Evolutionary conservation across 2,113 vertebrate genomes (phyloP), one percentile per base, ranked within the genome.

Genomic region (Toxotes jaculatrix): DNA sequence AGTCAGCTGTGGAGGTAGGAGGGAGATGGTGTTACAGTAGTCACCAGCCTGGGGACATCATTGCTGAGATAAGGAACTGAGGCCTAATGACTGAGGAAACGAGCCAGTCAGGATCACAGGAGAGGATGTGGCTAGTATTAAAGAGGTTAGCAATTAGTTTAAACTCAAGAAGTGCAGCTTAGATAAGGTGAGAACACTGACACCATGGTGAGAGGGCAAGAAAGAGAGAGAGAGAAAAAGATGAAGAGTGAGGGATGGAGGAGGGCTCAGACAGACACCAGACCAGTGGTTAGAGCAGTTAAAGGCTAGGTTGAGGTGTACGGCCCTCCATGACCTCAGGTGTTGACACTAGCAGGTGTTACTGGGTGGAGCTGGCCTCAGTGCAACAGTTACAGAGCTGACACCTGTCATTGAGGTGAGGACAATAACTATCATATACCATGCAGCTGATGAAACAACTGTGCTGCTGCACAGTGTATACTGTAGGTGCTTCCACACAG

Each of bases 41-140:
- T 80, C 79, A 77, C 31, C 36, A 3, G 88, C 90, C 92, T 23
- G 60, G 53, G 83, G 91, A 89, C 77, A 81, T 61, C 1, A 1
- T 82, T 42, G 75, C 74, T 65, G 73, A 89, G 91, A 93, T 93
- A 92, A 90, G 86, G 73, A 83, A 79, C 77, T 74, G 61, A 62
- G 63, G 76, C 63, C 80, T 91, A 91, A 93, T 89, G 83, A 87
- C 68, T 85, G 80, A 92, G 92, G 93, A 92, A 93, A 93, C 67
- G 57, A 92, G 89, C 82, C 72, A 88, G 86, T 84, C 83, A 45
- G 86, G 90, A 93, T 93, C 91, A 93, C 90, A 93, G 90, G 88
- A 87, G 77, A 93, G 89, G 91, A 93, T 88, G 87, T 89, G 87
- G 86, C 78, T 79, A 40, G 85, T 70, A 83, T 91, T 89, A 83